Evolutionary conservation across 2,113 vertebrate genomes (phyloP).

Genomic region (Cephalopterus ornatus): DNA sequence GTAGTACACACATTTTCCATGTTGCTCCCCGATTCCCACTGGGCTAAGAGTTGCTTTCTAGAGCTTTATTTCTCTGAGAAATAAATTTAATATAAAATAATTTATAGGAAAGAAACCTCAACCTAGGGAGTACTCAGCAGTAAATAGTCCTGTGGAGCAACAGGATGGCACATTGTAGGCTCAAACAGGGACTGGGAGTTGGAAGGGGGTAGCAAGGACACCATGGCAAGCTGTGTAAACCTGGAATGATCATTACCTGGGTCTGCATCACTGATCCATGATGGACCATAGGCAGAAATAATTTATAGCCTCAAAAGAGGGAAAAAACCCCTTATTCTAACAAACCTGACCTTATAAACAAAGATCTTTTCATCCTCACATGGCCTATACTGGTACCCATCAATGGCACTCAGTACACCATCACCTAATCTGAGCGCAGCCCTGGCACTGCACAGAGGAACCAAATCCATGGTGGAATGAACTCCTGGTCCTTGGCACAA

Average conservation of each 20-base stretch:
- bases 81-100: neutral
- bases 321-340: neutral
- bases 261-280: neutral
- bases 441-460: neutral
- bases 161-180: neutral
- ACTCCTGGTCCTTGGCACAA: slow-evolving; percentile 1
- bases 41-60: neutral
- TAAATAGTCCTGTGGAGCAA: neutral
- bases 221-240: neutral
- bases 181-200: neutral
- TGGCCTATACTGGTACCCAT: neutral
- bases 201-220: neutral
- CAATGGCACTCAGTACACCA: neutral
- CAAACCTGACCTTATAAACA: neutral
- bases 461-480: neutral
- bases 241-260: neutral
- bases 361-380: neutral
- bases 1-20: neutral
- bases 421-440: slow-evolving; percentile 14
- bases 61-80: neutral
- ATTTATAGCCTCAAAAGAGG: neutral
- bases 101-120: neutral
- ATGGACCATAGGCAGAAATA: neutral
- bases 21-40: neutral
- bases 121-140: neutral